These are phyloP conservation scores for Pteria penguin DNA, from an alignment of 2,888 invertebrate genomes.

Conservation along the genomic window DNA sequence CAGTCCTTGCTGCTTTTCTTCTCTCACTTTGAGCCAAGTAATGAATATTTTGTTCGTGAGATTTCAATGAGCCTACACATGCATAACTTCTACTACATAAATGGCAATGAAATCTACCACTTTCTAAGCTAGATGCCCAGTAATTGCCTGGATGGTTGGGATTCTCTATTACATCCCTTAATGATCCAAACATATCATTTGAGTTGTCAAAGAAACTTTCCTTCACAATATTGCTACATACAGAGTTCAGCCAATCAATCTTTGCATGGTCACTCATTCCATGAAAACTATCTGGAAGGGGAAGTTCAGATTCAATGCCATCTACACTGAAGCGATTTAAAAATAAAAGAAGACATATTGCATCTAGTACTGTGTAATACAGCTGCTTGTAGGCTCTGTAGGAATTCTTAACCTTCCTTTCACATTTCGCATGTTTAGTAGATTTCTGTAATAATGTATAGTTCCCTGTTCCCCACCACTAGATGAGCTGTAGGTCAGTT, in stretches of 20 bases:
- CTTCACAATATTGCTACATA: slow-evolving; percentile 3
- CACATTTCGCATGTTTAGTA: slow-evolving; percentile 10
- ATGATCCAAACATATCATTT: not conserved
- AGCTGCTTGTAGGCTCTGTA: not conserved
- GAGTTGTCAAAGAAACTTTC: slow-evolving; percentile 10
- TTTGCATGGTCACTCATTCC: not conserved
- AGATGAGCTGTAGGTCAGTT: slow-evolving; percentile 37
- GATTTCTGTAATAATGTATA: slow-evolving; percentile 40
- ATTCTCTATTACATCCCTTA: slow-evolving; percentile 17
- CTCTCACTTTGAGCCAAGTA: too few species aligned
- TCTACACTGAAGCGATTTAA: slow-evolving; percentile 12
- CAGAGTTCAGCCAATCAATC: slow-evolving; percentile 7
- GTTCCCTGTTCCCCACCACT: slow-evolving; percentile 32
- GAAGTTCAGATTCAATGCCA: not conserved
- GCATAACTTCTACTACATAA: slow-evolving; percentile 32
- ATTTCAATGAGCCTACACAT: not conserved
- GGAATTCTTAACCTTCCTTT: not conserved
- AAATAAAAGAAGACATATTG: slow-evolving; percentile 19
- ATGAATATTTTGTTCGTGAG: slow-evolving; percentile 31
- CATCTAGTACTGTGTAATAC: not conserved
- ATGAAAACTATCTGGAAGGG: not conserved
- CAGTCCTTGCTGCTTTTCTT: not conserved
- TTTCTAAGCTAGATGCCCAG: slow-evolving; percentile 14
- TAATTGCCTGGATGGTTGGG: slow-evolving; percentile 30
- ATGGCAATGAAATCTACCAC: slow-evolving; percentile 22